Base-by-base conservation (phyloP, 2,797 vertebrate genomes). In the Gadopsis bispinosus region DNA sequence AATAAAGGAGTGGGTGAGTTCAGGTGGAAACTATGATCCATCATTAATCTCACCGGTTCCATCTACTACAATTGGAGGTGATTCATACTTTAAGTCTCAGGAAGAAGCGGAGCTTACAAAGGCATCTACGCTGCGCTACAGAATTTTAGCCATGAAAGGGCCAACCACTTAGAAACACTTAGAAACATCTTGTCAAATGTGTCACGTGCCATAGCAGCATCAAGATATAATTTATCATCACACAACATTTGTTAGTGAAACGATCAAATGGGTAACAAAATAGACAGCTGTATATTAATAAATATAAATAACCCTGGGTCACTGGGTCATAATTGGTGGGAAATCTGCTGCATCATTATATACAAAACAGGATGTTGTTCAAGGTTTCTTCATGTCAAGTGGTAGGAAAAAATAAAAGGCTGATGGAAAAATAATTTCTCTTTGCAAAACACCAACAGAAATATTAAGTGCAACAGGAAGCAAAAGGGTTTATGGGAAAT, bases 361-460 rank as follows among this genome's bases (percentile, higher is more conserved):
- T 20, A 17, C 22, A 80, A 58, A 80, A 83, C 11, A 50, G 60
- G 61, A 81, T n/a, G 14, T 64, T 48, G n/a, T 70, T 39, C 9
- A n/a, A 53, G 26, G 8, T 53, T 53, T 77, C 7, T 4, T 11
- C 13, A 1, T 45, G 29, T 83, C 72, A 79, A 56, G 22, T 50
- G 39, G 1, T 59, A 10, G 33, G 70, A 13, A 20, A 51, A 66
- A 66, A 65, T 35, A n/a, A 79, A 51, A 77, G 48, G 51, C 14
- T 59, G 8, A 64, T 48, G 17, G 35, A 47, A 60, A 59, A 33
- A 70, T 39, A 1, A 33, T 37, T 59, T 65, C n/a, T 60, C 0
- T 55, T 26, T 59, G 17, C n/a, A 45, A 65, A 54, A 22, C 48
- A 41, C 35, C 33, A 1, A 56, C 60, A 4, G 12, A 35, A 55